Conservation (phyloP, 30 jellyfish, hydroid and myxozoan species). For the Aurelia sp. region DNA sequence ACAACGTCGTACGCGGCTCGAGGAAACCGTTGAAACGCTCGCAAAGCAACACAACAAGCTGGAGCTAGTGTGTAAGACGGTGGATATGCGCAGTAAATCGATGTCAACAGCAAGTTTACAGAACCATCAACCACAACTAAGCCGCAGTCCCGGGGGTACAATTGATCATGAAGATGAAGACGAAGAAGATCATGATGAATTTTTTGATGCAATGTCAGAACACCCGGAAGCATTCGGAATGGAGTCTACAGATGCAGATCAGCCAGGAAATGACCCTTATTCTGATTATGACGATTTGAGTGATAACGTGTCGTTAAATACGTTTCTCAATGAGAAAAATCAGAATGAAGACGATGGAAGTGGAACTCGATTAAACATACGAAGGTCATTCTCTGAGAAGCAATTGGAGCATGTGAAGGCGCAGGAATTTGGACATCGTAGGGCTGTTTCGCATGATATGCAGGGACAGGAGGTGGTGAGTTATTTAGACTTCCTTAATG, state of each 20-base stretch:
- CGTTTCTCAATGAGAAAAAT: conserved; percentile 13
- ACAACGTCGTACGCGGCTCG: conserved; percentile 83
- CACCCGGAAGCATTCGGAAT: conserved; percentile 92
- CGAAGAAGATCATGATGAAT: conserved; percentile 97
- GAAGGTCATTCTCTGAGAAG: conserved; percentile 86
- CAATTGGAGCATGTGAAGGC: conserved; percentile 40
- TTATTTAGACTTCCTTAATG: not conserved
- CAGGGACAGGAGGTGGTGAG: conserved; percentile 48
- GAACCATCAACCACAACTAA: conserved; percentile 3
- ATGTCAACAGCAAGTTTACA: conserved; percentile 12
- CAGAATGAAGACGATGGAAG: conserved; percentile 9
- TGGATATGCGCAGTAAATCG: conserved; percentile 68
- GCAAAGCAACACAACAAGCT: conserved; percentile 97
- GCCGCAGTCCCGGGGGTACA: conserved; percentile 80
- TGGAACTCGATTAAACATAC: conserved; percentile 19
- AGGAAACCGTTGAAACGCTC: conserved; percentile 98
- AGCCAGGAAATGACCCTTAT: conserved; percentile 58
- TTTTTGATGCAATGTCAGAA: conserved; percentile 97
- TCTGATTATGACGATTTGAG: conserved; percentile 68
- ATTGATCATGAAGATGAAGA: conserved; percentile 60
- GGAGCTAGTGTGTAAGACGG: conserved; percentile 89
- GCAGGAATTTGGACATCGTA: conserved; percentile 76
- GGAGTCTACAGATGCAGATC: conserved; percentile 38
- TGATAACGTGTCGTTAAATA: conserved; percentile 36
- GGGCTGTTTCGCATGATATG: conserved; percentile 89